Evolutionary conservation across 2,113 vertebrate genomes (phyloP).

Genomic region (Dasypus novemcinctus): DNA sequence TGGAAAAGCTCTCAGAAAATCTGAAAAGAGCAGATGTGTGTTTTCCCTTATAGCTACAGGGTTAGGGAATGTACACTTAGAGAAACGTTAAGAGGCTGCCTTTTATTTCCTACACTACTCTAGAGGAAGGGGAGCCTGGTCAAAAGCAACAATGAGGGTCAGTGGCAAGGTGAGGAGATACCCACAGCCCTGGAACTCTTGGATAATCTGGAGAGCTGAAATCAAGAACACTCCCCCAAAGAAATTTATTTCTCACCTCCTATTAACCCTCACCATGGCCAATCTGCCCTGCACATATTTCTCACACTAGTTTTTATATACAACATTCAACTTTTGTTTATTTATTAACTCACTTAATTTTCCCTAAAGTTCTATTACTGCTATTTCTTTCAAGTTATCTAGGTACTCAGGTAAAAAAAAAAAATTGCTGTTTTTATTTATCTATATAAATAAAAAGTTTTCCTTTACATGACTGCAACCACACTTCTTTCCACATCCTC

Average conservation of each 20-base stretch:
- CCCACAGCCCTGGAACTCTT: neutral
- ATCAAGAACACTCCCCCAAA: neutral
- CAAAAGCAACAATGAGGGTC: neutral
- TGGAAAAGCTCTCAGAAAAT: neutral
- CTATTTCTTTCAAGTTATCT: neutral
- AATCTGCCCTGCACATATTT: neutral
- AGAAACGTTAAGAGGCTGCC: neutral
- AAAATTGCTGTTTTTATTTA: neutral
- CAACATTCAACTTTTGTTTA: neutral
- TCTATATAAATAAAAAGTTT: neutral
- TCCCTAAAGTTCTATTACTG: neutral
- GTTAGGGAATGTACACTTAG: rapidly evolving
- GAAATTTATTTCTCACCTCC: neutral
- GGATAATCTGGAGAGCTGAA: neutral
- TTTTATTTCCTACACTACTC: neutral
- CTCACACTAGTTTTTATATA: neutral
- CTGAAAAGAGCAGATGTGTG: neutral
- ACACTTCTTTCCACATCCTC: neutral
- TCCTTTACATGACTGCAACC: neutral
- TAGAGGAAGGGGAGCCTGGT: neutral
- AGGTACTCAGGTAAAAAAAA: neutral
- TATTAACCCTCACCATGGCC: neutral
- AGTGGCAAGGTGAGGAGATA: too few species aligned
- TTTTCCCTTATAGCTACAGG: neutral
- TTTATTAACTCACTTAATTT: neutral